These are phyloP conservation scores for Vicugna pacos DNA, from an alignment of 2,113 vertebrate genomes.

Conservation along the genomic window DNA sequence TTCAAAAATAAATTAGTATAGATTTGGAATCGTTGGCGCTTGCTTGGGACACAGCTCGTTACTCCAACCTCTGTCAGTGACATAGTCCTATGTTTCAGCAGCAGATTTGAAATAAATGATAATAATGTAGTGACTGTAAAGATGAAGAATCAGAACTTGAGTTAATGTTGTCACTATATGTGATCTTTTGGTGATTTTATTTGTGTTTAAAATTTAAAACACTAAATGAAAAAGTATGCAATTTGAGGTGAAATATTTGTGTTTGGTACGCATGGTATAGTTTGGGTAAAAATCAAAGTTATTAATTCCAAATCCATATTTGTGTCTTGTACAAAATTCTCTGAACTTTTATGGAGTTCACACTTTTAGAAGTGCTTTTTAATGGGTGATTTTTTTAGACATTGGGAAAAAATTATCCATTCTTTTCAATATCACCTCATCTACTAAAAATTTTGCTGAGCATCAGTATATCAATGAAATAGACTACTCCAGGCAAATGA, in stretches of 20 bases:
- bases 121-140: background rate
- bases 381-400: background rate
- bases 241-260: background rate
- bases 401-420: background rate
- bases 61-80: background rate
- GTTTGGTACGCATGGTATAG: background rate
- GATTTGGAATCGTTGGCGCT: background rate
- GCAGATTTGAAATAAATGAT: background rate
- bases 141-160: background rate
- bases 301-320: background rate
- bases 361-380: constrained; percentile 8
- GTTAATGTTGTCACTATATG: background rate
- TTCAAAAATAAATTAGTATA: background rate
- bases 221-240: constrained; percentile 17
- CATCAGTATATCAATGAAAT: background rate
- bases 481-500: background rate
- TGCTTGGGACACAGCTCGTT: background rate
- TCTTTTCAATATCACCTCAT: background rate
- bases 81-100: background rate
- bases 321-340: background rate
- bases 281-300: constrained; percentile 37
- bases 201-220: constrained; percentile 20
- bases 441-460: background rate
- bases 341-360: background rate
- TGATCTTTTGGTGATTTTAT: background rate